These are phyloP conservation scores for Pangasianodon gigas DNA, from an alignment of 2,113 vertebrate species.

Conservation along the genomic window DNA sequence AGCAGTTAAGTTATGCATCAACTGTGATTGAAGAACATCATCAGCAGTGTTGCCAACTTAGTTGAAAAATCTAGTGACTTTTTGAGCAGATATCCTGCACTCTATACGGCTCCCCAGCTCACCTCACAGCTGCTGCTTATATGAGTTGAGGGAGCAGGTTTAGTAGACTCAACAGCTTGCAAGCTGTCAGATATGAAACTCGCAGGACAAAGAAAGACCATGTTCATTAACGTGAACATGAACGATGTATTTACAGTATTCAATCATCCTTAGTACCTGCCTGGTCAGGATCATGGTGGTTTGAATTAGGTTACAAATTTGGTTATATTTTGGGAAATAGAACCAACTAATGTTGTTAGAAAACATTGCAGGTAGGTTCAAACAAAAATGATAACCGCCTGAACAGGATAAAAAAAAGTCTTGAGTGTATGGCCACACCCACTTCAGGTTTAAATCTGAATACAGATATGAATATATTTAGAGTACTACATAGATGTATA, in stretches of 20 bases:
- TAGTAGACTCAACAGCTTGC: not conserved
- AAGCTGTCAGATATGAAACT: too few species aligned
- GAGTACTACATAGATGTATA: not conserved
- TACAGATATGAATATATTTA: not conserved
- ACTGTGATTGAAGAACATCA: not conserved
- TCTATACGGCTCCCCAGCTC: not conserved
- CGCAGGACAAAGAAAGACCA: too few species aligned
- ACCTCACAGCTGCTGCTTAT: not conserved
- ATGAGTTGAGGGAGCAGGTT: not conserved
- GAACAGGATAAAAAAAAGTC: not conserved
- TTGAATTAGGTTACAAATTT: not conserved
- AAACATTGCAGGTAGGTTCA: too few species aligned
- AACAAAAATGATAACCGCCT: too few species aligned
- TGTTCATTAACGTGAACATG: too few species aligned
- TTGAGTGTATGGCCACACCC: not conserved
- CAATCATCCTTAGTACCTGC: not conserved
- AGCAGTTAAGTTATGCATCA: conserved; percentile 11
- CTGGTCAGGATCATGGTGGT: not conserved
- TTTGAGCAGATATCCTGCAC: too few species aligned
- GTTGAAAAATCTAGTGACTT: too few species aligned
- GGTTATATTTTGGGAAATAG: not conserved
- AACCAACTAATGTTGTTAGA: too few species aligned
- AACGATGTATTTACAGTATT: too few species aligned
- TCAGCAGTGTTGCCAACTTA: too few species aligned
- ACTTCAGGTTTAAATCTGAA: not conserved